Percentiles rank a stretch among this genome's conserved stretches.
These are phyloP conservation scores for Tyria jacobaeae DNA, from an alignment of 2,888 invertebrate species.

Conservation along the genomic window DNA sequence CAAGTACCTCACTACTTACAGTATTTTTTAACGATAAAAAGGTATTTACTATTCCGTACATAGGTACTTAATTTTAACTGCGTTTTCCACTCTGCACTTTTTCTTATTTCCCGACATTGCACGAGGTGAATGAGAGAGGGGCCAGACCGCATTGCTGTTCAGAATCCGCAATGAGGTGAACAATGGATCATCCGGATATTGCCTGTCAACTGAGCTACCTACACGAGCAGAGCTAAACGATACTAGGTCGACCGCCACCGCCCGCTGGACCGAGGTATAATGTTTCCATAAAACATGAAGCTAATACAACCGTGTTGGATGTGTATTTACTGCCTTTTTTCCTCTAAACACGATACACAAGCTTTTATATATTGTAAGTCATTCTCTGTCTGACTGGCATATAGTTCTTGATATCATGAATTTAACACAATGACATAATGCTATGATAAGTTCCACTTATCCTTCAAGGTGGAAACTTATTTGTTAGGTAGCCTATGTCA, in stretches of 20 bases:
- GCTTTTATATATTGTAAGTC: slow-evolving; percentile 13
- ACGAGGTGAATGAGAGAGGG: slow-evolving; percentile 62
- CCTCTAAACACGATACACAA: slow-evolving; percentile 32
- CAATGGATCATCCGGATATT: slow-evolving; percentile 85
- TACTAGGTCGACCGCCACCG: slow-evolving; percentile 54
- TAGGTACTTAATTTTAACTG: slow-evolving; percentile 56
- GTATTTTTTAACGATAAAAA: not conserved
- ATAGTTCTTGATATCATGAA: not conserved
- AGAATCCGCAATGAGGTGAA: slow-evolving; percentile 83
- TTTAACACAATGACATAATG: not conserved
- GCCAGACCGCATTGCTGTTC: slow-evolving; percentile 63
- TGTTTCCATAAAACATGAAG: slow-evolving; percentile 55
- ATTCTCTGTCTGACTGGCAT: not conserved
- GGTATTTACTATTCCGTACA: not conserved
- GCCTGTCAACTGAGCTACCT: slow-evolving; percentile 77
- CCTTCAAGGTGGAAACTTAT: not conserved
- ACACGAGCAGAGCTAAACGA: slow-evolving; percentile 58
- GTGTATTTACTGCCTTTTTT: slow-evolving; percentile 37
- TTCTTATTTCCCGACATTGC: slow-evolving; percentile 56
- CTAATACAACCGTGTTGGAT: slow-evolving; percentile 47
- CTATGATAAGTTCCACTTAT: too few species aligned
- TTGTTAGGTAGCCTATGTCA: not conserved
- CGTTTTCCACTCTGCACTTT: slow-evolving; percentile 64
- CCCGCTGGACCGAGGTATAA: slow-evolving; percentile 45
- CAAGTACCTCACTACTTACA: too few species aligned